Evolutionary conservation across 2,797 vertebrate genomes (phyloP).

Genomic region (Otolemur crassicaudatus): DNA sequence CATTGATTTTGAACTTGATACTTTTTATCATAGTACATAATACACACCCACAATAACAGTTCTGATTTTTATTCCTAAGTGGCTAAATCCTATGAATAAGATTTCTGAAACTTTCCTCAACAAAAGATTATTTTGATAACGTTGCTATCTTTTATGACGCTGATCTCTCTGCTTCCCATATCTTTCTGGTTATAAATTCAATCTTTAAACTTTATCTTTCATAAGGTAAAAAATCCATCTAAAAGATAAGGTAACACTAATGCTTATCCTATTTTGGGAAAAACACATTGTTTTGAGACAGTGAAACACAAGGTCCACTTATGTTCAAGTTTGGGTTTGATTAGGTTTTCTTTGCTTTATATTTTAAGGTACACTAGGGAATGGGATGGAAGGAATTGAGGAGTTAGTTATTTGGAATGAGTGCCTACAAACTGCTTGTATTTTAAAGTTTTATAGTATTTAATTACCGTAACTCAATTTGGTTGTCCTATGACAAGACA

Average conservation of each 20-base stretch:
- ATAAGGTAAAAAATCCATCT: neutral
- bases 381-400: neutral
- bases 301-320: neutral
- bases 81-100: neutral
- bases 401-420: neutral
- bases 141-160: neutral
- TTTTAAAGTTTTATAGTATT: neutral
- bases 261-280: neutral
- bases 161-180: neutral
- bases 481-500: neutral
- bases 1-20: constrained; percentile 52
- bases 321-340: neutral
- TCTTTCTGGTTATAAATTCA: neutral
- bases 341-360: neutral
- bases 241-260: neutral
- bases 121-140: neutral
- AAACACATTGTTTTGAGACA: neutral
- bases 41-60: neutral
- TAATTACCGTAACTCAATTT: neutral
- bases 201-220: constrained; percentile 43
- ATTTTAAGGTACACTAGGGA: neutral
- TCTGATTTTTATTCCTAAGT: constrained; percentile 50
- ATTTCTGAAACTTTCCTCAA: constrained; percentile 25
- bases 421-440: neutral
- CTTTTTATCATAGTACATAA: constrained; percentile 28